Evolutionary conservation across 2,113 vertebrate genomes (phyloP).

Genomic region (Anolis carolinensis): DNA sequence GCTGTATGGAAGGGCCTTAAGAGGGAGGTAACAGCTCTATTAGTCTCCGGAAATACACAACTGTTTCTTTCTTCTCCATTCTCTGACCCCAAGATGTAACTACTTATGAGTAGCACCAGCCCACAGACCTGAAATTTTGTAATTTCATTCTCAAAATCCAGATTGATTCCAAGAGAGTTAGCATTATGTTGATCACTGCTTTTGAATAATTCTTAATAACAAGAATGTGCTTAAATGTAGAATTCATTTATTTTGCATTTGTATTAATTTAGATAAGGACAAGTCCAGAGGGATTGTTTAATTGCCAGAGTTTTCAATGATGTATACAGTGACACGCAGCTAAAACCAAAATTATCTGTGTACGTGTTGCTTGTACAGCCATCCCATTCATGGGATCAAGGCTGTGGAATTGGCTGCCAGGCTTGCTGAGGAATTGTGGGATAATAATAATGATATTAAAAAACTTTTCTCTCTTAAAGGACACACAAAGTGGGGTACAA

Average conservation of each 20-base stretch:
- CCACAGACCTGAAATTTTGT: background rate
- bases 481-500: too few species aligned
- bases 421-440: too few species aligned
- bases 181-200: background rate
- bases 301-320: background rate
- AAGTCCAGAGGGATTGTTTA: background rate
- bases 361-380: too few species aligned
- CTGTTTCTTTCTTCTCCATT: background rate
- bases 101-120: background rate
- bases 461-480: too few species aligned
- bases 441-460: too few species aligned
- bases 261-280: background rate
- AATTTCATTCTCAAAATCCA: background rate
- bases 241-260: too few species aligned
- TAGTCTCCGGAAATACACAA: background rate
- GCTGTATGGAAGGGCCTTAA: too few species aligned
- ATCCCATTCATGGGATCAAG: too few species aligned
- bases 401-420: too few species aligned
- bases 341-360: too few species aligned
- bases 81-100: background rate
- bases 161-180: background rate
- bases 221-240: background rate
- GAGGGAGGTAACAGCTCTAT: background rate
- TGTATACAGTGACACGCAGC: background rate
- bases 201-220: background rate